Conservation (phyloP, 2,888 invertebrate species). For the Zelleria hepariella region DNA sequence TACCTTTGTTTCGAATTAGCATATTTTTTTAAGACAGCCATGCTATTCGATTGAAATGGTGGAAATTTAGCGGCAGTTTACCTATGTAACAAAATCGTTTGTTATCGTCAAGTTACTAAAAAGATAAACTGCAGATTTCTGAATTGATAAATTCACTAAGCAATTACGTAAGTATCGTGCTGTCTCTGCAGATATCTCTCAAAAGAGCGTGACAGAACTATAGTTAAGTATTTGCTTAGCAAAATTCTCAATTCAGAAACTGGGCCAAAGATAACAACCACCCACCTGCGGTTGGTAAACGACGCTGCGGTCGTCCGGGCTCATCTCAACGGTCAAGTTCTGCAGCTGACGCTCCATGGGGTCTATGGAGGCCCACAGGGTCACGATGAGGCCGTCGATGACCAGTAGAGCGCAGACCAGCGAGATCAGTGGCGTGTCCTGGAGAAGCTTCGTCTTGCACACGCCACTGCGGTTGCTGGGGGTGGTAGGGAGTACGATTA, state of each 20-base stretch:
- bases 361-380: slow-evolving; percentile 87
- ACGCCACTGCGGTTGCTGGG: slow-evolving; percentile 81
- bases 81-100: too few relatives aligned
- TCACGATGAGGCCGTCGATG: slow-evolving; percentile 86
- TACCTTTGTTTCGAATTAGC: too few relatives aligned
- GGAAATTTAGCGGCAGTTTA: too few relatives aligned
- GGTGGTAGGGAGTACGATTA: slow-evolving; percentile 7
- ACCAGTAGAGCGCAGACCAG: slow-evolving; percentile 86
- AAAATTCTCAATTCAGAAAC: too few relatives aligned
- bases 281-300: slow-evolving; percentile 89
- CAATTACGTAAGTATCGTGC: too few relatives aligned
- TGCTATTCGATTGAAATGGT: too few relatives aligned
- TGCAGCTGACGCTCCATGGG: slow-evolving; percentile 89
- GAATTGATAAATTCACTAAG: too few relatives aligned
- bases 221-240: too few relatives aligned
- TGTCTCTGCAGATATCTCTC: too few relatives aligned
- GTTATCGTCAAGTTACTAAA: neutral
- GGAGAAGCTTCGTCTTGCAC: slow-evolving; percentile 90
- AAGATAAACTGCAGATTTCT: slow-evolving; percentile 1
- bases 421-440: slow-evolving; percentile 90
- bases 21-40: too few relatives aligned
- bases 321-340: slow-evolving; percentile 86
- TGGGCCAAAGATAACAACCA: neutral
- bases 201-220: too few relatives aligned
- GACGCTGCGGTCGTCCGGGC: slow-evolving; percentile 81